A percentile compares a stretch with the other conserved stretches of the same genome.
Conservation (phyloP, 2,888 invertebrate genomes). For the Sclerodermus sp. region DNA sequence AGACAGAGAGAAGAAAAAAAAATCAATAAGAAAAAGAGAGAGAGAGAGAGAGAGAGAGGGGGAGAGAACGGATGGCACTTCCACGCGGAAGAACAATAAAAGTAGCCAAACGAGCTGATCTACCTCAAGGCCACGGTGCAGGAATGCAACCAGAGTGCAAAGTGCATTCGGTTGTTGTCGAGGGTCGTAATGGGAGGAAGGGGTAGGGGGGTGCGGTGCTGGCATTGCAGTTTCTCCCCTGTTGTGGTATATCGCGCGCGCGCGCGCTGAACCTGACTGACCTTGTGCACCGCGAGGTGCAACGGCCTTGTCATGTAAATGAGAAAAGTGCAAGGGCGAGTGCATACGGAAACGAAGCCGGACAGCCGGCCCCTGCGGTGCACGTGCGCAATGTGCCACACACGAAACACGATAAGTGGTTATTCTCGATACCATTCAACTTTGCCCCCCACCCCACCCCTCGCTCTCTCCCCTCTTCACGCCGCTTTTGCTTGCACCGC, state of each 20-base stretch:
- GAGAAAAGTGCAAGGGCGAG: conserved; percentile 39
- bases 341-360: conserved; percentile 10
- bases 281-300: conserved; percentile 32
- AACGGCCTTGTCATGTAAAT: conserved; percentile 48
- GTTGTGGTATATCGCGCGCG: conserved; percentile 15
- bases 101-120: too few relatives aligned
- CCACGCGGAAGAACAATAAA: too few relatives aligned
- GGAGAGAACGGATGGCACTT: background rate
- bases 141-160: conserved; percentile 26
- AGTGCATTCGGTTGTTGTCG: background rate
- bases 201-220: too few relatives aligned
- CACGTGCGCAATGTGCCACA: background rate
- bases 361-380: background rate
- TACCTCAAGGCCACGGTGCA: too few relatives aligned
- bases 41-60: conserved; percentile 10
- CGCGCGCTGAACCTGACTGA: conserved; percentile 22
- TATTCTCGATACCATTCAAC: too few relatives aligned
- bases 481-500: too few relatives aligned
- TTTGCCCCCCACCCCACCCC: background rate
- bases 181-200: too few relatives aligned
- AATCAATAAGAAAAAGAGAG: conserved; percentile 1
- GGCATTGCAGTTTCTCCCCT: too few relatives aligned
- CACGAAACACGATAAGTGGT: background rate
- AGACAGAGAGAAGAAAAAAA: background rate
- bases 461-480: background rate